These are phyloP conservation scores for Acrossocheilus wenchowensis DNA, from an alignment of 2,797 vertebrate genomes.

Conservation along the genomic window DNA sequence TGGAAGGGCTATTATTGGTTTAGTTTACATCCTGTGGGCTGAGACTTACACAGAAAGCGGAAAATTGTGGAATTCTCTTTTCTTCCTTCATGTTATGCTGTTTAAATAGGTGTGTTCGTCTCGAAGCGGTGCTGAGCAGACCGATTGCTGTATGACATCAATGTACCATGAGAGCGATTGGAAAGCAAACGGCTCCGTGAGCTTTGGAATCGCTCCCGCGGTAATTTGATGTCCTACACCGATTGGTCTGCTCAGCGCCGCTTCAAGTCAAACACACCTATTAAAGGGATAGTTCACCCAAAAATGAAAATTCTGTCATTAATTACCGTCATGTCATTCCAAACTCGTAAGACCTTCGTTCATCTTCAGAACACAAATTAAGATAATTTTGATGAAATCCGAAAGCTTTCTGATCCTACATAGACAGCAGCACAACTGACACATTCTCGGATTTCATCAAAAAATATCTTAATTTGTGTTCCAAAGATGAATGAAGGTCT, in stretches of 20 bases:
- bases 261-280: background rate
- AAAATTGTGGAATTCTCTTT: slow-evolving; percentile 42
- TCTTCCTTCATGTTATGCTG: background rate
- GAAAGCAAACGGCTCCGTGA: background rate
- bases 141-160: background rate
- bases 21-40: slow-evolving; percentile 40
- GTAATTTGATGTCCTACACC: background rate
- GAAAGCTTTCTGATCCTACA: background rate
- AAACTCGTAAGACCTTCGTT: background rate
- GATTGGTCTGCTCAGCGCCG: background rate
- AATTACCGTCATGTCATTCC: background rate
- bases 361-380: background rate
- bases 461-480: too few species aligned
- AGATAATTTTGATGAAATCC: background rate
- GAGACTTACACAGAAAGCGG: slow-evolving; percentile 42
- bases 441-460: too few species aligned
- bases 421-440: background rate
- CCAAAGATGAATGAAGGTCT: too few species aligned
- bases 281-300: background rate
- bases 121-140: background rate
- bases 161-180: background rate
- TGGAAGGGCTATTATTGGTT: slow-evolving; percentile 49
- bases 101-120: slow-evolving; percentile 18
- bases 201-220: background rate
- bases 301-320: background rate